Evolutionary conservation across 2,797 vertebrate species (phyloP).

Genomic region (Argyrosomus regius): DNA sequence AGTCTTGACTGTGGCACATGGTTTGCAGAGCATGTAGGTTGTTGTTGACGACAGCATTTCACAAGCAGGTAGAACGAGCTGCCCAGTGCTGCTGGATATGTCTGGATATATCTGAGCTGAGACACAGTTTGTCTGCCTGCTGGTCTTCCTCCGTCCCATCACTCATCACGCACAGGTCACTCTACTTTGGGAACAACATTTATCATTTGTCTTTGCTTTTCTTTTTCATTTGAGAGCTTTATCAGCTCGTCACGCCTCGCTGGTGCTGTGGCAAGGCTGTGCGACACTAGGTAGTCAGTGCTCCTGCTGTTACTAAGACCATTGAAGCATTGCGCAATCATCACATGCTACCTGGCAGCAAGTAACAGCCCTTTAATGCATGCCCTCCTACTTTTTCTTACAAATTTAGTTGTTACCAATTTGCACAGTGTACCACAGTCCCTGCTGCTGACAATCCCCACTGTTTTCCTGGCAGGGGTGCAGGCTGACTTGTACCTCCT

Average conservation of each 20-base stretch:
- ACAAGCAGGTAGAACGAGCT: conserved; percentile 36
- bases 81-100: background rate
- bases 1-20: conserved; percentile 34
- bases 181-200: conserved; percentile 14
- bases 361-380: conserved; percentile 20
- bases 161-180: conserved; percentile 29
- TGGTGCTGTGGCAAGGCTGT: background rate
- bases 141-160: conserved; percentile 14
- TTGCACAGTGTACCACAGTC: background rate
- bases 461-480: conserved; percentile 1
- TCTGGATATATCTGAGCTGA: conserved; percentile 23
- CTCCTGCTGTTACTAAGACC: conserved; percentile 15
- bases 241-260: conserved; percentile 17
- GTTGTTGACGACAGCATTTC: conserved; percentile 46
- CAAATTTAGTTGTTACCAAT: conserved; percentile 26
- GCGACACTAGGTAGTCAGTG: background rate
- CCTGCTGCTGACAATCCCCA: background rate
- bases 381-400: background rate
- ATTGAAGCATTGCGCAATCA: conserved; percentile 18
- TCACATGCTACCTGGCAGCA: background rate
- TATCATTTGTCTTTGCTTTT: conserved; percentile 8
- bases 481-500: background rate
- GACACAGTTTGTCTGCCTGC: conserved; percentile 3
- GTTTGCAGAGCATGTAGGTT: conserved; percentile 50
- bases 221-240: conserved; percentile 36